Evolutionary conservation across 2,797 vertebrate genomes (phyloP), one percentile per base, ranked within the genome.

Genomic region (Pipistrellus pipistrellus): DNA sequence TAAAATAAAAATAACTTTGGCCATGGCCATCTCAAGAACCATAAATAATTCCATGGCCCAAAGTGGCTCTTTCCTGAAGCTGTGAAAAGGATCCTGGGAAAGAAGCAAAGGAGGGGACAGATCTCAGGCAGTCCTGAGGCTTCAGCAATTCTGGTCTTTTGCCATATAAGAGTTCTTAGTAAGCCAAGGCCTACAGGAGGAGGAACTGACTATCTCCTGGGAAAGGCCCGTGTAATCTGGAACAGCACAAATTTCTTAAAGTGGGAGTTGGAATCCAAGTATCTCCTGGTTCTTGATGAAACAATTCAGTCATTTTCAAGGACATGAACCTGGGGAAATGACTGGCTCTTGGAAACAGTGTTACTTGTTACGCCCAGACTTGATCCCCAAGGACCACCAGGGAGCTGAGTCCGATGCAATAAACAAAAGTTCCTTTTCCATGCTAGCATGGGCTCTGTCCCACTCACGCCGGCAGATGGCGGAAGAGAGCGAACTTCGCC

Each of bases 161-260:
- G 14, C 12, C 17, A 41, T 0, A 1, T 55, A 85, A 9, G 41
- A 90, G 35, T 13, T 30, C 62, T 64, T 71, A 32, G 20, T 32
- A 25, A 66, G 32, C 2, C 81, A 72, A 91, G 81, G 59, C 4
- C 82, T 59, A 6, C 57, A 73, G 48, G 53, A 86, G 94, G 71
- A 94, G 64, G 77, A 91, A 77, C 62, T 7, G 30, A 2, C 75
- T 95, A 92, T 88, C 96, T 95, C 53, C 88, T 94, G 92, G 78
- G 93, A 92, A 95, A 94, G 51, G 12, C 27, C 69, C 64, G 20
- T 68, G 62, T 68, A 17, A 72, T 84, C 95, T 88, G 82, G 57
- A 95, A 87, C 53, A 64, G n/a, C 69, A 78, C 8, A 46, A 32
- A 81, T 92, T 82, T 93, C 51, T 88, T 30, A 80, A 76, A 53